Percentiles rank a stretch among this genome's conserved stretches.
phyloP scores from a whole-genome alignment of 2,888 invertebrate genomes.

The Drymonia ruficornis region DNA sequence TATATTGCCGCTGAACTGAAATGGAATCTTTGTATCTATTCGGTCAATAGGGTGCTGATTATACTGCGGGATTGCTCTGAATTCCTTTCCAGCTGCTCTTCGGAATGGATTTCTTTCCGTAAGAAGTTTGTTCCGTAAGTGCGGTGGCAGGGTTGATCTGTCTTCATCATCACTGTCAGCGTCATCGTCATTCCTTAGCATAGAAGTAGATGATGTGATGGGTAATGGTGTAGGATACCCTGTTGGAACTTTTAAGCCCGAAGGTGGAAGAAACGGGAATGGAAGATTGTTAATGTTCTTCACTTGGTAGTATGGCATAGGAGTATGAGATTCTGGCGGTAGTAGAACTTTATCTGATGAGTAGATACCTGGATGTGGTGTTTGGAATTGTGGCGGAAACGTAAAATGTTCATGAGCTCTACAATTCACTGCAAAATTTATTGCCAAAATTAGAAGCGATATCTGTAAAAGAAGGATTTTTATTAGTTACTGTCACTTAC shows the following conservation, averaged over 20 bases:
- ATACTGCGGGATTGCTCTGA: slow-evolving; percentile 48
- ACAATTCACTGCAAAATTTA: slow-evolving; percentile 50
- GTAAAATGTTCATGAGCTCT: slow-evolving; percentile 62
- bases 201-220: slow-evolving; percentile 58
- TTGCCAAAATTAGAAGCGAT: slow-evolving; percentile 54
- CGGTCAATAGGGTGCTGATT: slow-evolving; percentile 63
- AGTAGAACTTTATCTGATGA: slow-evolving; percentile 69
- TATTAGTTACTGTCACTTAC: slow-evolving; percentile 49
- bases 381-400: slow-evolving; percentile 68
- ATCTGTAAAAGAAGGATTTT: slow-evolving; percentile 62
- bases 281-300: slow-evolving; percentile 66
- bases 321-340: slow-evolving; percentile 69
- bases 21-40: slow-evolving; percentile 60
- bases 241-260: slow-evolving; percentile 61
- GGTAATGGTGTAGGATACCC: slow-evolving; percentile 64
- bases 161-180: slow-evolving; percentile 50
- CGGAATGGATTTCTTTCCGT: slow-evolving; percentile 44
- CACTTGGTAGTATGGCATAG: slow-evolving; percentile 63
- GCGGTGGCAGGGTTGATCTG: slow-evolving; percentile 28
- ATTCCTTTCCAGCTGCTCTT: slow-evolving; percentile 52
- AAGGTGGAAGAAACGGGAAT: slow-evolving; percentile 67
- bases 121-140: slow-evolving; percentile 42
- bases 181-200: slow-evolving; percentile 55
- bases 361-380: slow-evolving; percentile 51
- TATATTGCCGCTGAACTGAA: slow-evolving; percentile 42